Evolutionary conservation across 2,888 invertebrate species (phyloP), one percentile per base, ranked within the genome.

Genomic region (Plagiodera versicolora): DNA sequence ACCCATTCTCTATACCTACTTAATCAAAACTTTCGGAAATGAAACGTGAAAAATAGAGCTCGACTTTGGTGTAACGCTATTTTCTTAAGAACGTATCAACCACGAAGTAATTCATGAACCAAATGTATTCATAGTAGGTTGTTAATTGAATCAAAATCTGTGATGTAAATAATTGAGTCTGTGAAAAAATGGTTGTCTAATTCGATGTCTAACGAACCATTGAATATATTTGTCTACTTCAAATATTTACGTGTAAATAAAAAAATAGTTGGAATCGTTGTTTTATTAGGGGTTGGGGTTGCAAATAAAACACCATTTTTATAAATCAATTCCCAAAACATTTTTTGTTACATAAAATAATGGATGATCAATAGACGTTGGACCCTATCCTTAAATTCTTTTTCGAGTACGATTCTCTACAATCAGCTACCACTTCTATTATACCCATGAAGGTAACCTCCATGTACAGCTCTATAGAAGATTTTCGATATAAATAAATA

Each of bases 161-260:
- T 71, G 70, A 71, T 71, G 67, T 70, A 39, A 39, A 39, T 39
- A 39, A n/a, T 39, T 14, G 14, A 39, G 39, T 39, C 39, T 39
- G 39, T 39, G 39, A 39, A 39, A 39, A 14, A n/a, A 64, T 67
- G 72, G 72, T 72, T 70, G 72, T 71, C 70, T 69, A 70, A 71
- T 71, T 70, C 65, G 45, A 63, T 51, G 55, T 39, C 14, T 60
- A 51, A 60, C 47, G 50, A 35, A 53, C 18, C 30, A 61, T 53
- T 51, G 24, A 48, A 55, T 58, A 50, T 57, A 58, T 61, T 61
- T 61, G 61, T 57, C 58, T 61, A 61, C 53, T 53, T 44, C 18
- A 19, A 53, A 39, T 44, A 51, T 51, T 51, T 51, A 17, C 39
- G 44, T 53, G 44, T 44, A 53, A 53, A 35, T 24, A 53, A 53